Percentiles rank a stretch among this genome's conserved stretches.
These are phyloP conservation scores for Syritta pipiens DNA, from an alignment of 2,888 invertebrate species.

Conservation along the genomic window DNA sequence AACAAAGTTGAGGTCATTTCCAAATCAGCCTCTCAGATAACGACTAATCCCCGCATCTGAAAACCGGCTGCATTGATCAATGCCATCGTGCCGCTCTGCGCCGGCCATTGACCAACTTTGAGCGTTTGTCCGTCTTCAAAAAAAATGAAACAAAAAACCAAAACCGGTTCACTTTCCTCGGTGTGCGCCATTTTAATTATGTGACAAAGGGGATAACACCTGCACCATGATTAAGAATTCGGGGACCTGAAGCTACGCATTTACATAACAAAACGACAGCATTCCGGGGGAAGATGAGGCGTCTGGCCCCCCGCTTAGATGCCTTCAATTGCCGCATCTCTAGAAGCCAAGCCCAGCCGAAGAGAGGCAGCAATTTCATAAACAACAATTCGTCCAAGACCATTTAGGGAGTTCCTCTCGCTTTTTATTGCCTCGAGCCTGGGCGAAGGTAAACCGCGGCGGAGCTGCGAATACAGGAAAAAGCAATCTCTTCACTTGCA, in stretches of 20 bases:
- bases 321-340: constrained; percentile 7
- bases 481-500: constrained; percentile 45
- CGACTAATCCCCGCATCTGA: constrained; percentile 18
- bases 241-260: constrained; percentile 39
- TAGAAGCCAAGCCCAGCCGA: constrained; percentile 29
- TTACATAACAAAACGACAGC: constrained; percentile 47
- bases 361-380: constrained; percentile 38
- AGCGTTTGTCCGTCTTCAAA: constrained; percentile 7
- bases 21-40: constrained; percentile 35
- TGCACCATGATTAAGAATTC: constrained; percentile 53
- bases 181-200: constrained; percentile 47
- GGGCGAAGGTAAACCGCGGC: constrained; percentile 53
- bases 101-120: constrained; percentile 37
- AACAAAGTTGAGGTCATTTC: constrained; percentile 46
- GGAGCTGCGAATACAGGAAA: too few species aligned
- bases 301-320: constrained; percentile 30
- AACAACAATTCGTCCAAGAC: constrained; percentile 58
- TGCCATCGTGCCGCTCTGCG: constrained; percentile 13
- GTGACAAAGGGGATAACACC: constrained; percentile 61
- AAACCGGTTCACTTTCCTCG: constrained; percentile 41
- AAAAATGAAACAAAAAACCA: too few species aligned
- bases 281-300: background rate
- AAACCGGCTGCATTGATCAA: constrained; percentile 49
- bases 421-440: constrained; percentile 53
- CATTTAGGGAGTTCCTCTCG: constrained; percentile 63